These are phyloP conservation scores for Sorex araneus DNA, from an alignment of 2,113 vertebrate genomes.

Conservation along the genomic window DNA sequence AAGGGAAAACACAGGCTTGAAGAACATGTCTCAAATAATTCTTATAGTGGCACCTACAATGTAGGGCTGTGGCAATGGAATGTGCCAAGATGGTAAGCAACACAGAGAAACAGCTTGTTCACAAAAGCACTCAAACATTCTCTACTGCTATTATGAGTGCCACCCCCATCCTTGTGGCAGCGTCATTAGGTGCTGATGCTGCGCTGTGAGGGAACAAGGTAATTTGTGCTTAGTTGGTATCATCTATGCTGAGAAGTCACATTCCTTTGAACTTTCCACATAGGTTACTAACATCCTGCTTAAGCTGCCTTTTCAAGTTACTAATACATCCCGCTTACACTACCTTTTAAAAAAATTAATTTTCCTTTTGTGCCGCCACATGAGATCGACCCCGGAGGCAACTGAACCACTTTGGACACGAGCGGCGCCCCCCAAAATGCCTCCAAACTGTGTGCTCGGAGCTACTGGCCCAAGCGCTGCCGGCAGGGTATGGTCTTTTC, in stretches of 20 bases:
- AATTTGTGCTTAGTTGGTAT: not conserved
- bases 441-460: no score
- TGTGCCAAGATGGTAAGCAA: not conserved
- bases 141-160: not conserved
- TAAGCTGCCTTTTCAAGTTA: not conserved
- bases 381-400: no score
- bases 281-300: not conserved
- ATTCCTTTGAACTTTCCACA: conserved; percentile 15
- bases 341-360: no score
- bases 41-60: not conserved
- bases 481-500: no score
- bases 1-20: no score
- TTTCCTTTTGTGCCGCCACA: no score
- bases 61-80: not conserved
- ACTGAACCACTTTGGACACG: no score
- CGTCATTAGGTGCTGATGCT: not conserved
- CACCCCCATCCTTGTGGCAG: not conserved
- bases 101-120: not conserved
- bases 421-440: no score
- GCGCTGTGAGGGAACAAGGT: not conserved
- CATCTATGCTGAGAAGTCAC: not conserved
- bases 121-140: not conserved
- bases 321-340: no score
- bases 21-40: no score
- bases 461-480: no score